Evolutionary conservation across 92 coral and sea anemone genomes (phyloP).

Genomic region (Palythoa caribaeorum): DNA sequence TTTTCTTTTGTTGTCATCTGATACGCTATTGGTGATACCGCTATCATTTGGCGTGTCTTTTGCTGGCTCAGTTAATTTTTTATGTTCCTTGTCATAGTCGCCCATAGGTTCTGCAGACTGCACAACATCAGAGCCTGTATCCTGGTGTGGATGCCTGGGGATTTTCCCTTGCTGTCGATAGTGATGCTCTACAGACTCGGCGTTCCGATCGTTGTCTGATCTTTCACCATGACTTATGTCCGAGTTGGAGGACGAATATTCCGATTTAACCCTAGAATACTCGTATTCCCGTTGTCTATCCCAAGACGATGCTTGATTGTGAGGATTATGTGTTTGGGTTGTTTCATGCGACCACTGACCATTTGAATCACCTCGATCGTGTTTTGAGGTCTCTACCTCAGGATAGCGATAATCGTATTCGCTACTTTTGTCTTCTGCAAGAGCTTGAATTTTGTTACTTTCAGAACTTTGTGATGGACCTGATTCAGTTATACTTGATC

Average conservation of each 20-base stretch:
- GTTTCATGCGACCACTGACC: background rate
- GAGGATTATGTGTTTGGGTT: background rate
- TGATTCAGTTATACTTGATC: background rate
- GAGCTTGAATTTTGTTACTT: background rate
- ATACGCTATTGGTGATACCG: background rate
- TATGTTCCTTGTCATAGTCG: background rate
- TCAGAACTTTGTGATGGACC: background rate
- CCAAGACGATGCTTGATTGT: background rate
- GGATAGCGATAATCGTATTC: constrained; percentile 7
- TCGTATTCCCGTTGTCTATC: background rate
- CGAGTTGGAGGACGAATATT: background rate
- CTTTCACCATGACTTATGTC: background rate
- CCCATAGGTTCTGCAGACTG: background rate
- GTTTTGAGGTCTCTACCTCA: background rate
- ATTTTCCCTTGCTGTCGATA: constrained; percentile 36
- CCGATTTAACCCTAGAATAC: background rate
- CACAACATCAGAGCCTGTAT: constrained; percentile 5
- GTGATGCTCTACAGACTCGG: background rate
- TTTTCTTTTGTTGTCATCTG: background rate
- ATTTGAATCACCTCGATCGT: background rate
- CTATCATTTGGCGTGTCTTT: background rate
- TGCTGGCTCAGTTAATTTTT: background rate
- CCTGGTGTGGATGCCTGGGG: background rate
- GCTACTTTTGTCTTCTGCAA: background rate
- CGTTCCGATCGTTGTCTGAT: background rate